phyloP scores from a whole-genome alignment of 2,113 vertebrate genomes.

The Malaclemys terrapin region DNA sequence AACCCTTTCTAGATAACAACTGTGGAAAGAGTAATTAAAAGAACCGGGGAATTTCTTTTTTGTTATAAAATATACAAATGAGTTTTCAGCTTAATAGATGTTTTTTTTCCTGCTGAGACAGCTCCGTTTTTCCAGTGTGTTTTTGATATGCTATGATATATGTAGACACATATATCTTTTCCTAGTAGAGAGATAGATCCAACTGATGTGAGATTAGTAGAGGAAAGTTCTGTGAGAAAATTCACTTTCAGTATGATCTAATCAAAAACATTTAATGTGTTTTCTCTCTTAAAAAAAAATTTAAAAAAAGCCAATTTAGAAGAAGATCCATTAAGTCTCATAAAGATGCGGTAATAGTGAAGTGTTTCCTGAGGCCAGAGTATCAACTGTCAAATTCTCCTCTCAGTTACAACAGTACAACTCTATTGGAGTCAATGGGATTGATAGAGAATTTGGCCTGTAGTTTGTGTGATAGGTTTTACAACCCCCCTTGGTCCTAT shows the following conservation, averaged over 20 bases:
- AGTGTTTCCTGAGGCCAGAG: neutral
- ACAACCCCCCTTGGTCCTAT: neutral
- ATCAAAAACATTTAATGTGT: neutral
- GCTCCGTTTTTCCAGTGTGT: neutral
- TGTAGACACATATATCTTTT: neutral
- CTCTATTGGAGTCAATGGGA: neutral
- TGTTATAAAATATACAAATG: neutral
- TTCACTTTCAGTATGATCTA: neutral
- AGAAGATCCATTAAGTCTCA: neutral
- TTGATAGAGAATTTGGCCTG: rapidly evolving
- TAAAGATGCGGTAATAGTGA: neutral
- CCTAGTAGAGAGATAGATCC: neutral
- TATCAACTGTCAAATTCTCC: neutral
- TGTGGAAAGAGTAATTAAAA: neutral
- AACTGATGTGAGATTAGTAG: neutral
- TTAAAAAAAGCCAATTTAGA: neutral
- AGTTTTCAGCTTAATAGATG: neutral
- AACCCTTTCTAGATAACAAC: neutral
- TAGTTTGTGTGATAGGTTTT: neutral
- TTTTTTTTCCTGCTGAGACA: neutral
- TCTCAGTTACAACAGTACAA: neutral
- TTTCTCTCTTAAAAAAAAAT: neutral
- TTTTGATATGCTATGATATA: neutral
- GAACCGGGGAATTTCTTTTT: neutral
- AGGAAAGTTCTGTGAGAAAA: neutral